Percentiles rank a stretch among this genome's conserved stretches.
phyloP scores from a whole-genome alignment of 1,140 invertebrate species.

The Elysia chlorotica region DNA sequence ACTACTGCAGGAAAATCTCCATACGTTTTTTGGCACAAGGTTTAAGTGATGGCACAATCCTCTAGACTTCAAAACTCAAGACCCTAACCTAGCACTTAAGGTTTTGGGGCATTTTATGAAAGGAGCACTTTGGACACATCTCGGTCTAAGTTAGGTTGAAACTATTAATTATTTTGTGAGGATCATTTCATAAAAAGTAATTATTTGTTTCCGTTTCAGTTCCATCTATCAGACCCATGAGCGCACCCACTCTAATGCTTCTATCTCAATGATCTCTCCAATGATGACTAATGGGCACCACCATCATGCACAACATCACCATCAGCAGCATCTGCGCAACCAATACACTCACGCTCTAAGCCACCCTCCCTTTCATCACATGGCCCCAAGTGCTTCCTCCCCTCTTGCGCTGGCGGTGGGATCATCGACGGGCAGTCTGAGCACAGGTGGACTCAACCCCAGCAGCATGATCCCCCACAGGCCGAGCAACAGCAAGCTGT shows the following conservation, averaged over 20 bases:
- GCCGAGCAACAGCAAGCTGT: neutral
- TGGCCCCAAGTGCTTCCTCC: neutral
- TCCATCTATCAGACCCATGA: constrained; percentile 5
- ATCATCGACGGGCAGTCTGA: neutral
- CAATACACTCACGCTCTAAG: neutral
- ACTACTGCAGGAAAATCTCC: too few species aligned
- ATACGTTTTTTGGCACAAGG: too few species aligned
- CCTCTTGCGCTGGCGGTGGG: neutral
- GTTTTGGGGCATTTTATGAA: too few species aligned
- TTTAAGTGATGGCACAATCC: too few species aligned
- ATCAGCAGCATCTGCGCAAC: neutral
- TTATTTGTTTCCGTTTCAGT: neutral
- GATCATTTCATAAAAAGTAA: too few species aligned
- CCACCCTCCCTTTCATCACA: neutral
- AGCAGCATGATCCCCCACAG: neutral
- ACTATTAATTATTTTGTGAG: too few species aligned
- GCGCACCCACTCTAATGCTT: constrained; percentile 12
- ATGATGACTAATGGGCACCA: neutral
- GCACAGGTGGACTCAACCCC: neutral
- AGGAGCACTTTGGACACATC: too few species aligned
- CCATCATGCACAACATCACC: neutral
- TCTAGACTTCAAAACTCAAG: too few species aligned
- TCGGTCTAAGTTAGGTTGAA: too few species aligned
- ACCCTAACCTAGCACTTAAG: too few species aligned
- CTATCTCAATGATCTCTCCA: neutral